Evolutionary conservation across 2,888 invertebrate genomes (phyloP), one percentile per base, ranked within the genome.

Genomic region (Nebria brevicollis): DNA sequence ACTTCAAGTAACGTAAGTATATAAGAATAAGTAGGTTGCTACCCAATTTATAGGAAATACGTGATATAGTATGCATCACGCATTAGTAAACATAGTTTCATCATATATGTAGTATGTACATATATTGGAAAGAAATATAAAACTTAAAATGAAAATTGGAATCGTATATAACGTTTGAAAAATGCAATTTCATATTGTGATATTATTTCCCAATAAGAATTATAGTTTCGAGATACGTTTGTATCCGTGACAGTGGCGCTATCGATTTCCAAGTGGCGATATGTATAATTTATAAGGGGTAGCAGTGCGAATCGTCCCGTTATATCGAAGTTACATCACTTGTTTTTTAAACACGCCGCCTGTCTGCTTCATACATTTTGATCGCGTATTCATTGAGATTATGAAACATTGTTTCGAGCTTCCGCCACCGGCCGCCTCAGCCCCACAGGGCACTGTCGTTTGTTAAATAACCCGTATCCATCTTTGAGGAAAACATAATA

Each of bases 291-390:
- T 54, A 54, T 54, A 54, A 54, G 54, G 54, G 54, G 13, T 54
- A 54, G 11, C 13, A 54, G 54, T 54, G 54, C 54, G 54, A 54
- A 54, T 1, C 54, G 54, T 54, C 13, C 54, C 54, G 54, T 54
- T 54, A 54, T 54, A 54, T 54, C 54, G 54, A 54, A 54, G 54
- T 54, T 54, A 54, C 54, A 54, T 54, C 54, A 54, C 54, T 54
- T 54, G 8, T 54, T 54, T 54, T 54, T 54, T 54, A 54, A 54
- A 54, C 54, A 54, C 54, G 13, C 54, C 54, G 13, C 54, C 11
- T 54, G 8, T 54, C 54, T 54, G 54, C 54, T 54, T 54, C 54
- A 54, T 54, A 54, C 54, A 54, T 54, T 54, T 54, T 54, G 54
- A 54, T 54, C 54, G 54, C 54, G 54, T 54, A 54, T 54, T 54